phyloP scores from a whole-genome alignment of 2,797 vertebrate genomes.

The Propithecus perrieri region DNA sequence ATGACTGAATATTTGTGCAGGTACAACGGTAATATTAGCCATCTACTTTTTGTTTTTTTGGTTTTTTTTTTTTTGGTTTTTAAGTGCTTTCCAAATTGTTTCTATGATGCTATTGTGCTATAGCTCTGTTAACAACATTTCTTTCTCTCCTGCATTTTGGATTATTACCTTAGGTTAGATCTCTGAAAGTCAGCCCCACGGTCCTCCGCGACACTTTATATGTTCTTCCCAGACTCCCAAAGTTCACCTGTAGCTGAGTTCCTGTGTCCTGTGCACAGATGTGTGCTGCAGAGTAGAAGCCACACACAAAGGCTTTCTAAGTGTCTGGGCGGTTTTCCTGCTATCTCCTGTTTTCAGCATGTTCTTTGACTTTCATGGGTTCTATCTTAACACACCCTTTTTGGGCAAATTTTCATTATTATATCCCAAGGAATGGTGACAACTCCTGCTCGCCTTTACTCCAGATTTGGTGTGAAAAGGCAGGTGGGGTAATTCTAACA shows the following conservation, averaged over 20 bases:
- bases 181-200: not conserved
- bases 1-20: not conserved
- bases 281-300: not conserved
- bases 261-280: not conserved
- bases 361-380: not conserved
- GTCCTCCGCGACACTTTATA: not conserved
- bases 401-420: not conserved
- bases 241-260: not conserved
- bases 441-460: not conserved
- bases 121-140: not conserved
- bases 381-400: not conserved
- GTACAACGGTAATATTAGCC: not conserved
- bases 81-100: not conserved
- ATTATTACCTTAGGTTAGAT: too few relatives aligned
- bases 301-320: not conserved
- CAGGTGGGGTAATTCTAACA: not conserved
- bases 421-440: not conserved
- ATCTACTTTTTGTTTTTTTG: not conserved
- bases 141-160: not conserved
- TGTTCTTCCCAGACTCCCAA: not conserved
- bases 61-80: not conserved
- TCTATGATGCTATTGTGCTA: not conserved
- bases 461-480: not conserved
- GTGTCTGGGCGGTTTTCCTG: not conserved
- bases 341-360: not conserved